Conservation (phyloP, 2,888 invertebrate species). For the Tromatobia lineatoria region DNA sequence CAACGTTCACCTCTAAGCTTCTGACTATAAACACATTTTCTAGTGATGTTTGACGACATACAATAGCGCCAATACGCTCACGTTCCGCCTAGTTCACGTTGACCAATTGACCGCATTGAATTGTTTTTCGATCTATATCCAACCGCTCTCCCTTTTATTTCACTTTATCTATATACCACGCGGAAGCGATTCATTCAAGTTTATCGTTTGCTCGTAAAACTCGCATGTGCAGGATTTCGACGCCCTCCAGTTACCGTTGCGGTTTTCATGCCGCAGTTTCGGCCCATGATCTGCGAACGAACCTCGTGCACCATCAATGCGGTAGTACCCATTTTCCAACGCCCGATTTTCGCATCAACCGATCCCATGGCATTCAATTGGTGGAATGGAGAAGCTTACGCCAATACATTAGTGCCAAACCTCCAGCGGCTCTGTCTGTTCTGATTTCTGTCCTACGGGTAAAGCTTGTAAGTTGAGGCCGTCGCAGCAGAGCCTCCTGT, state of each 20-base stretch:
- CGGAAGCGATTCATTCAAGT: constrained; percentile 34
- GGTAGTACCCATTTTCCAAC: not conserved
- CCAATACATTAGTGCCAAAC: not conserved
- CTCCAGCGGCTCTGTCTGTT: not conserved
- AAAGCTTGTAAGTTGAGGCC: constrained; percentile 10
- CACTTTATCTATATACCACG: constrained; percentile 46
- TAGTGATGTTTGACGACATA: not conserved
- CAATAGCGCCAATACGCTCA: not conserved
- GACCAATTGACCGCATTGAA: constrained; percentile 34
- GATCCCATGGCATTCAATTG: not conserved
- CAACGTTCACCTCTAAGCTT: not conserved
- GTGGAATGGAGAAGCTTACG: not conserved
- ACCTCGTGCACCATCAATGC: constrained; percentile 2
- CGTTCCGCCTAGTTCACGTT: not conserved
- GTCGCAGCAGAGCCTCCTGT: not conserved
- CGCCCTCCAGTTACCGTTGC: constrained; percentile 27
- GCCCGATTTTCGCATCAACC: not conserved
- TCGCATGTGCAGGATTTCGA: constrained; percentile 40
- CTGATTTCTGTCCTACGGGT: constrained; percentile 4
- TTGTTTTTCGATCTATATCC: constrained; percentile 31
- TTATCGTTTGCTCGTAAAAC: constrained; percentile 63
- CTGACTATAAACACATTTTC: not conserved
- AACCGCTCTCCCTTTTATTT: constrained; percentile 41
- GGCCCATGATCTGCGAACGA: not conserved
- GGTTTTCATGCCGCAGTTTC: constrained; percentile 16